Evolutionary conservation across 2,113 vertebrate species (phyloP).

Genomic region (Esox niger): DNA sequence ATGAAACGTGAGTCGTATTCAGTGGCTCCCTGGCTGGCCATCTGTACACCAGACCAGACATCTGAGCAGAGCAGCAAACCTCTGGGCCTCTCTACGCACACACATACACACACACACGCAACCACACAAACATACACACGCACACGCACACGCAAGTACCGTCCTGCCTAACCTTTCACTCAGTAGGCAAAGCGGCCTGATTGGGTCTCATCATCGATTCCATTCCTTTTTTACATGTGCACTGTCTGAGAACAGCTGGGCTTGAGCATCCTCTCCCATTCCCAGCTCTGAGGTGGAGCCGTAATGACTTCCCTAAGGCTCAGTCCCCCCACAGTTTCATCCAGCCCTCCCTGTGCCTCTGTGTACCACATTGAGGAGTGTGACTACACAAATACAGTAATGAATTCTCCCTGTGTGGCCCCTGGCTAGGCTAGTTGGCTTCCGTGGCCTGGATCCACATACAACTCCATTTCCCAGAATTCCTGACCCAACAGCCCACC

Average conservation of each 20-base stretch:
- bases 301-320: slow-evolving; percentile 64
- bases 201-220: slow-evolving; percentile 61
- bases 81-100: slow-evolving; percentile 32
- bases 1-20: slow-evolving; percentile 63
- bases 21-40: slow-evolving; percentile 66
- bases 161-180: slow-evolving; percentile 44
- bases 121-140: slow-evolving; percentile 3
- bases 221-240: slow-evolving; percentile 5
- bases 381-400: slow-evolving; percentile 71
- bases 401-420: slow-evolving; percentile 61
- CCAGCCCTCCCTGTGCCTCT: slow-evolving; percentile 46
- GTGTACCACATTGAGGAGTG: slow-evolving; percentile 65
- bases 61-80: slow-evolving; percentile 62
- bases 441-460: neutral
- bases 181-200: slow-evolving; percentile 34
- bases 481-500: no score
- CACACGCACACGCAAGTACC: slow-evolving; percentile 15
- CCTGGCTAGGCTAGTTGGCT: slow-evolving; percentile 64
- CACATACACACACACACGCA: slow-evolving; percentile 14
- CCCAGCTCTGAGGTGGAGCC: slow-evolving; percentile 52
- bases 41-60: slow-evolving; percentile 74
- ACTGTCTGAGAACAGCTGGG: slow-evolving; percentile 16
- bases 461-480: slow-evolving; percentile 31
- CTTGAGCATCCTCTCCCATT: slow-evolving; percentile 33
- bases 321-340: slow-evolving; percentile 65